A percentile compares a stretch with the other conserved stretches of the same genome.
phyloP scores from a whole-genome alignment of 2,797 vertebrate species.

The Ibycter americanus region DNA sequence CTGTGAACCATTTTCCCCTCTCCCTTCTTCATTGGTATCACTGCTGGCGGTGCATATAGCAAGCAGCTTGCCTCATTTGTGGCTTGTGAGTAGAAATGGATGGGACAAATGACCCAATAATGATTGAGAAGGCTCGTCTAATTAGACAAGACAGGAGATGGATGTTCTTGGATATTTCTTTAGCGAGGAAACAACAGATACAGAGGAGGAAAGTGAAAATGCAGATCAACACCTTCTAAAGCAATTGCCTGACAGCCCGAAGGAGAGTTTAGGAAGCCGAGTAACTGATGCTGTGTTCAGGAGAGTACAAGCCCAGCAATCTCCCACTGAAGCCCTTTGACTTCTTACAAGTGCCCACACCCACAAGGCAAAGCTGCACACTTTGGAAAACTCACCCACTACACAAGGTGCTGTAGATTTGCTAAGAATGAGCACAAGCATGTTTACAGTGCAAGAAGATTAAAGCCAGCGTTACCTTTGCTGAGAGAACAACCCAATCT shows the following conservation, averaged over 20 bases:
- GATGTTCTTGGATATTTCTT: slow-evolving; percentile 50
- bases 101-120: slow-evolving; percentile 6
- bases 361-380: background rate
- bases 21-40: background rate
- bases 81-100: slow-evolving; percentile 42
- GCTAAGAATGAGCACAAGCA: background rate
- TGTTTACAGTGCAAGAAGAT: background rate
- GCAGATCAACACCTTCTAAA: background rate
- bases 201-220: background rate
- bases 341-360: background rate
- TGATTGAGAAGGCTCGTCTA: slow-evolving; percentile 53
- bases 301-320: background rate
- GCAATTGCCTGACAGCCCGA: background rate
- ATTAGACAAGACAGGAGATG: slow-evolving; percentile 59
- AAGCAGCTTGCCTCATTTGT: slow-evolving; percentile 36
- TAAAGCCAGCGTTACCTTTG: background rate
- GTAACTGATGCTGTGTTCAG: background rate
- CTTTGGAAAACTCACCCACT: background rate
- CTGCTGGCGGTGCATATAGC: slow-evolving; percentile 48
- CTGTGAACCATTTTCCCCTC: background rate
- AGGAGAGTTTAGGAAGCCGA: background rate
- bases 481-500: background rate
- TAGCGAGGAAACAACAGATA: background rate
- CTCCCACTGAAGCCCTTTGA: background rate
- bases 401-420: background rate